Base-by-base conservation (phyloP, 2,113 vertebrate species). In the Oophaga pumilio region DNA sequence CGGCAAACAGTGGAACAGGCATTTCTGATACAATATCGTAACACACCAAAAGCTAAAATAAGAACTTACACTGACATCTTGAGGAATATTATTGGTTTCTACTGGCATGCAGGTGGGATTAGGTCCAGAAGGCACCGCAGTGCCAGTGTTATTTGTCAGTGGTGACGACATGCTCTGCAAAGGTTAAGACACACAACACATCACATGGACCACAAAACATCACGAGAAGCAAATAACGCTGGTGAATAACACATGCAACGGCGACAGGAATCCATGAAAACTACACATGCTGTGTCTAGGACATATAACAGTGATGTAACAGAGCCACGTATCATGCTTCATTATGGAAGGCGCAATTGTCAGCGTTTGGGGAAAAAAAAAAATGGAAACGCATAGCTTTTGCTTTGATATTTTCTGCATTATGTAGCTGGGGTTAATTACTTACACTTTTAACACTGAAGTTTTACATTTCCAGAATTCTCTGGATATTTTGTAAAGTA, bases 101-200 rank as follows among this genome's bases (percentile, higher is more conserved):
- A 94, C 59, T 81, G 94, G 89, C 92, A 93, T 82, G 93, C 91
- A 91, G 94, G 89, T 93, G 93, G 91, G 90, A 89, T 89, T 93
- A 85, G 92, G 91, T 94, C 96, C 97, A 91, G 94, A 91, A 90
- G 92, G 92, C 86, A 93, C 93, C 93, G 69, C 94, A 91, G 94
- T 92, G 96, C 95, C 96, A 96, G 94, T 93, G 84, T 94, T 96
- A 93, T 89, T 95, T 93, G 92, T 94, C 95, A 92, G 95, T 94
- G 94, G 50, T 68, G 96, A 93, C 95, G 95, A 92, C 97, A 97
- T 96, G 97, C 97, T 99, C 97, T 99, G 97, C 92, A 94, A 97
- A 96, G 95, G 95, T 95, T 94, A 90, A 96, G 94, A 95, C 93
- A 96, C 93, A 93, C 90, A 94, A 94, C 94, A 93, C 92, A 94